These are phyloP conservation scores for Chascanopsetta lugubris DNA, from an alignment of 2,113 vertebrate genomes.

Conservation along the genomic window DNA sequence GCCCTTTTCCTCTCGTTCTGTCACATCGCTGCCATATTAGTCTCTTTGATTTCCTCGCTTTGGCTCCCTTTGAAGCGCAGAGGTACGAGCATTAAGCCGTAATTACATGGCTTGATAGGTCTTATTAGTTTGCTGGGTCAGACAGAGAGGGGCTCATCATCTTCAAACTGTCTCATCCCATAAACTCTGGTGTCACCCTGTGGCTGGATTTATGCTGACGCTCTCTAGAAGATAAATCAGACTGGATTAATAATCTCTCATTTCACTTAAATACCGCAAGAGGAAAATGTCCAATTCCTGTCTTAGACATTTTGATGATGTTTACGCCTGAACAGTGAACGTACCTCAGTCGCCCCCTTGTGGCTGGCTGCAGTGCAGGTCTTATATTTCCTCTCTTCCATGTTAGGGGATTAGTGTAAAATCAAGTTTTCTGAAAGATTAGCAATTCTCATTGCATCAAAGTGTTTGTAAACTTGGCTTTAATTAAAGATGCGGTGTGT, in stretches of 20 bases:
- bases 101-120: conserved; percentile 40
- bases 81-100: conserved; percentile 38
- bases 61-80: conserved; percentile 53
- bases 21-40: conserved; percentile 27
- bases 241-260: conserved; percentile 25
- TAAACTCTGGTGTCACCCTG: conserved; percentile 22
- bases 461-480: too few species aligned
- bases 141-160: conserved; percentile 30
- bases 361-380: too few species aligned
- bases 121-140: conserved; percentile 42
- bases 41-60: conserved; percentile 53
- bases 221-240: conserved; percentile 16
- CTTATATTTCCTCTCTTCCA: too few species aligned
- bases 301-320: not conserved
- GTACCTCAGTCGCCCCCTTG: too few species aligned
- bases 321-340: too few species aligned
- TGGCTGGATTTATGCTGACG: conserved; percentile 35
- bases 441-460: too few species aligned
- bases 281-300: conserved; percentile 11
- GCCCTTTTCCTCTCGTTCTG: conserved; percentile 38
- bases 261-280: too few species aligned
- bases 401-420: too few species aligned
- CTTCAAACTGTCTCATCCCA: conserved; percentile 33
- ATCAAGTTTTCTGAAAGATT: too few species aligned
- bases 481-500: too few species aligned